Base-by-base conservation (phyloP, 2,113 vertebrate species). In the Diphyllodes magnificus region DNA sequence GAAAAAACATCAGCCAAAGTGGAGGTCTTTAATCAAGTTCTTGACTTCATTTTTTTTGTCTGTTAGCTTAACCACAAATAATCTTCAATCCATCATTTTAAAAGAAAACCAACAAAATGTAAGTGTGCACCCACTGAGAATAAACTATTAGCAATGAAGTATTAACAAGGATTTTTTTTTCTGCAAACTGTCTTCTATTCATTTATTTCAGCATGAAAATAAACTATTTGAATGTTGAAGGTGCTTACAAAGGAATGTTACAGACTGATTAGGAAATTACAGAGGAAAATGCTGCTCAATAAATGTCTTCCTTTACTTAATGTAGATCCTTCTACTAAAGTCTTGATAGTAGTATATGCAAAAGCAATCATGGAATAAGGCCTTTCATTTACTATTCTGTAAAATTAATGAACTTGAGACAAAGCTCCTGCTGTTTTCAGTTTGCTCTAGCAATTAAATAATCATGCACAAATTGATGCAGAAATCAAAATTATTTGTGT, bases 381-480 rank as follows among this genome's bases (percentile, higher is more conserved):
- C 75, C 63, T 91, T 91, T 82, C 25, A 40, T 90, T 92, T 94
- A 37, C 31, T 83, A 42, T 63, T 69, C 68, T 86, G 54, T 90
- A 73, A 92, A 88, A 81, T 73, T 93, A 77, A 75, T 90, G 64
- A 92, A 81, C 49, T 50, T 59, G 73, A 92, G 40, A 79, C 82
- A 92, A 80, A 92, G 30, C 49, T 88, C 75, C 64, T 88, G 54
- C 85, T 93, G 85, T 72, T 93, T 88, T 90, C 64, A 49, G 53
- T 90, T 93, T 73, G n/a, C 60, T 92, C 31, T 47, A 81, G 69
- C 54, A 88, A 86, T 96, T 86, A 96, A 90, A 69, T 93, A 92
- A 92, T 92, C 64, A 88, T n/a, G n/a, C 49, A 66, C 72, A 84
- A 91, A 92, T 88, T 92, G 69, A 39, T 69, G 54, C 64, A 90